Percentiles rank a stretch among this genome's conserved stretches.
Evolutionary conservation across 2,797 vertebrate species (phyloP).

Genomic region (Melanotaenia boesemani): DNA sequence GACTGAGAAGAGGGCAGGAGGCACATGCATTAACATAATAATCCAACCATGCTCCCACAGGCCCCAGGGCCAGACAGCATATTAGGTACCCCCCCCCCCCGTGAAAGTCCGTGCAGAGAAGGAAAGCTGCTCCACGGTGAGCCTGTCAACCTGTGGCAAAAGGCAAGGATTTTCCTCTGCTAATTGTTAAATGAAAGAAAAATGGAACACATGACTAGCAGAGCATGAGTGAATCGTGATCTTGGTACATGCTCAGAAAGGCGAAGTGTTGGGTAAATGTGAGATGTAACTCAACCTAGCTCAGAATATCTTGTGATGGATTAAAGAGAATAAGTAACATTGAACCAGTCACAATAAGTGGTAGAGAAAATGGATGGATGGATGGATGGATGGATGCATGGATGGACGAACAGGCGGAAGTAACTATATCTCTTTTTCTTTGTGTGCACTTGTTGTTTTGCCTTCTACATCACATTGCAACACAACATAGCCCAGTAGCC

Average conservation of each 20-base stretch:
- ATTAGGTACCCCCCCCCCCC: slow-evolving; percentile 85
- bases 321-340: slow-evolving; percentile 71
- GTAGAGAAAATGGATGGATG: no score
- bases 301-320: slow-evolving; percentile 63
- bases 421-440: slow-evolving; percentile 62
- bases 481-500: slow-evolving; percentile 73
- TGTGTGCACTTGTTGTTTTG: slow-evolving; percentile 62
- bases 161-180: slow-evolving; percentile 62
- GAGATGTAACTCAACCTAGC: slow-evolving; percentile 68
- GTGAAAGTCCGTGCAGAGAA: slow-evolving; percentile 69
- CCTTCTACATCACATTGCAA: slow-evolving; percentile 59
- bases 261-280: slow-evolving; percentile 45
- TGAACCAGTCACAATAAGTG: not conserved
- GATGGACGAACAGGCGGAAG: no score
- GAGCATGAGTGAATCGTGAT: slow-evolving; percentile 34
- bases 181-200: slow-evolving; percentile 56
- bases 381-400: no score
- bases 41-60: slow-evolving; percentile 96
- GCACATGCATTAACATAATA: slow-evolving; percentile 99
- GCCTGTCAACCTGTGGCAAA: slow-evolving; percentile 94
- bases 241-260: slow-evolving; percentile 22
- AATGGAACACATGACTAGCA: not conserved
- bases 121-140: slow-evolving; percentile 86
- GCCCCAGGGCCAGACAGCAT: slow-evolving; percentile 97
- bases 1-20: slow-evolving; percentile 97